Evolutionary conservation across 2,888 invertebrate genomes (phyloP).

Genomic region (Lepidocyrtoides sp.): DNA sequence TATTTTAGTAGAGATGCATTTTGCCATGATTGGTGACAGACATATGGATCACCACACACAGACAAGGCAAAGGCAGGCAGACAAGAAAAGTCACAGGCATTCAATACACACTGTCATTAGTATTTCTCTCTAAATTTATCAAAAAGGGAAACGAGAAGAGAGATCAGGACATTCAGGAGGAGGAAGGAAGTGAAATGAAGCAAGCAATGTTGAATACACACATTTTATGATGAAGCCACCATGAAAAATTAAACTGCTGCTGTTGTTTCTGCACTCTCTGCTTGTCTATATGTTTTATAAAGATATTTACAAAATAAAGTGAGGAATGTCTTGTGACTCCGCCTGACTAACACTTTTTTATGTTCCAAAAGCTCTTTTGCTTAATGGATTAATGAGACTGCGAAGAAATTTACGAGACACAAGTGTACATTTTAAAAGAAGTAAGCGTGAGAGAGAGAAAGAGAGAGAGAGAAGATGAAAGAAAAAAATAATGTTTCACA

Average conservation of each 20-base stretch:
- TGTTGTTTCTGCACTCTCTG: slow-evolving; percentile 7
- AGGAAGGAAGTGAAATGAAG: slow-evolving; percentile 64
- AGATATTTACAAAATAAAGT: slow-evolving; percentile 11
- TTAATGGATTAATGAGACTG: slow-evolving; percentile 83
- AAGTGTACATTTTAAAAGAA: slow-evolving; percentile 83
- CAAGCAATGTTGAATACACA: slow-evolving; percentile 55
- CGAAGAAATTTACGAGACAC: slow-evolving; percentile 84
- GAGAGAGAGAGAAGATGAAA: slow-evolving; percentile 36
- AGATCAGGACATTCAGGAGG: slow-evolving; percentile 8
- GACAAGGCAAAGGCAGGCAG: slow-evolving; percentile 20
- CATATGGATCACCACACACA: slow-evolving; percentile 80
- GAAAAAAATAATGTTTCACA: slow-evolving; percentile 48
- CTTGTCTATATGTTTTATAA: not conserved
- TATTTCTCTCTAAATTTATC: slow-evolving; percentile 57
- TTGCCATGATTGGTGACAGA: slow-evolving; percentile 84
- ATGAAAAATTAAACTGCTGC: slow-evolving; percentile 68
- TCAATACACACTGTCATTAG: slow-evolving; percentile 70
- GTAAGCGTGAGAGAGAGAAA: slow-evolving; percentile 10
- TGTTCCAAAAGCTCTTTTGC: slow-evolving; percentile 69
- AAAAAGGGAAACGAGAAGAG: slow-evolving; percentile 41
- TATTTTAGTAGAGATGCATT: slow-evolving; percentile 46
- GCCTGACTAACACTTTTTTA: slow-evolving; percentile 48
- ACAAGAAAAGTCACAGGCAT: slow-evolving; percentile 50
- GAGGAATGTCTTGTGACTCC: slow-evolving; percentile 56
- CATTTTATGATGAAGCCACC: slow-evolving; percentile 63